Percentiles rank a stretch among this genome's conserved stretches.
phyloP scores from a whole-genome alignment of 2,113 vertebrate species.

The Zosterops pallidus region DNA sequence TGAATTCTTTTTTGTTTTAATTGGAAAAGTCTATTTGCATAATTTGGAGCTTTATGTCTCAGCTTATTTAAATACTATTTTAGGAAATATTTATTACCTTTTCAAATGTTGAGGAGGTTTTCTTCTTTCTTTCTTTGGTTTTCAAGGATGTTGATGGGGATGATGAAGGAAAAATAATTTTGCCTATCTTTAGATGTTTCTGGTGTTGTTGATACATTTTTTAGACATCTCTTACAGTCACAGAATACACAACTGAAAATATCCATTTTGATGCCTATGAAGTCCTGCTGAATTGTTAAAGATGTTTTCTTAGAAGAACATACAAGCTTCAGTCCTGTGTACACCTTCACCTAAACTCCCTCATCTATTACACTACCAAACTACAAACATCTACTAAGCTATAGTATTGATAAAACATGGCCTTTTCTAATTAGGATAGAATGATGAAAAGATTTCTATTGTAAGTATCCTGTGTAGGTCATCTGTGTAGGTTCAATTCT shows the following conservation, averaged over 20 bases:
- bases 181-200: not conserved
- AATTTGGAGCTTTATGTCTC: not conserved
- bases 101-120: not conserved
- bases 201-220: accelerated
- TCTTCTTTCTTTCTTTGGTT: not conserved
- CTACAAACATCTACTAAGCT: not conserved
- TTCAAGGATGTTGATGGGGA: accelerated
- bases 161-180: not conserved
- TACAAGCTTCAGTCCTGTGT: not conserved
- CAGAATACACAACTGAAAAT: not conserved
- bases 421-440: not conserved
- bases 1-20: not conserved
- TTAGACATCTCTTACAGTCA: not conserved
- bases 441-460: not conserved
- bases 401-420: not conserved
- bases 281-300: not conserved
- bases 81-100: not conserved
- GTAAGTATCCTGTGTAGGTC: not conserved
- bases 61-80: not conserved
- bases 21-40: not conserved
- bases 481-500: not conserved
- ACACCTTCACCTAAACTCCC: not conserved
- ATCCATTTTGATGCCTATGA: accelerated
- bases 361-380: not conserved
- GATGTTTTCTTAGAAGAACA: not conserved